Evolutionary conservation across 2,888 invertebrate genomes (phyloP), one percentile per base, ranked within the genome.

Genomic region (Aphidoletes aphidimyza): DNA sequence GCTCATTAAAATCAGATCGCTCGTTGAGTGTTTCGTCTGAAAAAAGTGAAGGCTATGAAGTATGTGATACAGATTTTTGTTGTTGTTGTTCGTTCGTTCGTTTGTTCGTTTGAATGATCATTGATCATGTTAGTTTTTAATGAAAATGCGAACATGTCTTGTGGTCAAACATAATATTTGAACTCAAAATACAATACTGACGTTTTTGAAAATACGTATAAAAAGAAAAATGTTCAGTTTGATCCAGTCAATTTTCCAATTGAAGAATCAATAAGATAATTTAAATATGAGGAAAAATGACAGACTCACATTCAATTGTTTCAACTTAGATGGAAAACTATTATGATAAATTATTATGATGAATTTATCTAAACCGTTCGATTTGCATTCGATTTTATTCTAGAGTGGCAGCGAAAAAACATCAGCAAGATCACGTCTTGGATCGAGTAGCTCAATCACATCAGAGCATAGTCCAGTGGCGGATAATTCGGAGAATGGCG

Each of bases 11-110:
- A 14, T 89, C 89, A 0, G 88, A 89, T 85, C 91, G 93, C 84
- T 93, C 93, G 2, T 89, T 93, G 85, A 94, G 94, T 89, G 92
- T 94, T 86, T 93, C 92, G 83, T 94, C 94, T 19, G 91, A 94
- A 86, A 93, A 94, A 87, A 96, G 96, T 85, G 96, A 96, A 91
- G 96, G 96, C 91, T 96, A 96, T 88, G 93, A 93, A 92, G 96
- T 96, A 95, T 92, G 95, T n/a, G n/a, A n/a, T n/a, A 90, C n/a
- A 83, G 19, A 45, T 22, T 78, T 36, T 45, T 22, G 1, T 19
- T 54, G 1, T 26, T 22, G 11, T 54, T 54, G 5, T 17, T 14
- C 8, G 17, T 47, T 11, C 17, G 47, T 47, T 47, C 17, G 9
- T 14, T 17, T 47, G 9, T 39, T 47, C 17, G 47, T 47, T 47